These are phyloP conservation scores for Lutjanus argentimaculatus DNA, from an alignment of 2,797 vertebrate species.

Conservation along the genomic window DNA sequence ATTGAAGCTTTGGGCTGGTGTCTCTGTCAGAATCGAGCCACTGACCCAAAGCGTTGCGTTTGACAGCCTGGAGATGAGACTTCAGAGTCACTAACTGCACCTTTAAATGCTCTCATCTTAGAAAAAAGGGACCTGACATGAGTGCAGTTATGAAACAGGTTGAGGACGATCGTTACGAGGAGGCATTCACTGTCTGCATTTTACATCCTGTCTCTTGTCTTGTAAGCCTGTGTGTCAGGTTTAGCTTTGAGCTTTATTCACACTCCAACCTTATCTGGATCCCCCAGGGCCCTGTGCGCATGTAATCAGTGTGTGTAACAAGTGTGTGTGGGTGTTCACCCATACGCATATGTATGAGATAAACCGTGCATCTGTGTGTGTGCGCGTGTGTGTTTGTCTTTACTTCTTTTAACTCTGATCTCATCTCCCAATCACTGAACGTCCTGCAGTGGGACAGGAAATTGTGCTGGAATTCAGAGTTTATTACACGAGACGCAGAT, in stretches of 20 bases:
- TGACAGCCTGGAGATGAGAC: too few species aligned
- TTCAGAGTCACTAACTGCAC: too few species aligned
- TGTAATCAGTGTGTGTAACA: slow-evolving; percentile 44
- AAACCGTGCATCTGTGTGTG: too few species aligned
- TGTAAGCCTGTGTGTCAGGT: slow-evolving; percentile 45
- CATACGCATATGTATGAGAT: too few species aligned
- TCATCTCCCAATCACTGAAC: slow-evolving; percentile 69
- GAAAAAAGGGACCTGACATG: slow-evolving; percentile 3
- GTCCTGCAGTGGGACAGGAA: slow-evolving; percentile 78
- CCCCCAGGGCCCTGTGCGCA: slow-evolving; percentile 18
- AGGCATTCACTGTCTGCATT: slow-evolving; percentile 41
- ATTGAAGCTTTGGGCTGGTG: too few species aligned
- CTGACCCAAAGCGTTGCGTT: too few species aligned
- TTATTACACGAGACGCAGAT: slow-evolving; percentile 72
- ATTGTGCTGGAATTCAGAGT: slow-evolving; percentile 77
- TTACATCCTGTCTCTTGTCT: slow-evolving; percentile 49
- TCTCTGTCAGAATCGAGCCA: too few species aligned
- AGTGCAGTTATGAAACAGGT: slow-evolving; percentile 17
- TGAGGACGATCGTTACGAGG: slow-evolving; percentile 8
- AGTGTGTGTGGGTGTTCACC: slow-evolving; percentile 25
- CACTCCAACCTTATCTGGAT: slow-evolving; percentile 40
- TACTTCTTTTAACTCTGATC: slow-evolving; percentile 60
- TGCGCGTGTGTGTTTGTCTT: slow-evolving; percentile 29
- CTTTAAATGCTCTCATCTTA: not conserved
- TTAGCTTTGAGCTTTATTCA: slow-evolving; percentile 34